These are phyloP conservation scores for Lerema accius DNA, from an alignment of 1,140 invertebrate genomes.

Conservation along the genomic window DNA sequence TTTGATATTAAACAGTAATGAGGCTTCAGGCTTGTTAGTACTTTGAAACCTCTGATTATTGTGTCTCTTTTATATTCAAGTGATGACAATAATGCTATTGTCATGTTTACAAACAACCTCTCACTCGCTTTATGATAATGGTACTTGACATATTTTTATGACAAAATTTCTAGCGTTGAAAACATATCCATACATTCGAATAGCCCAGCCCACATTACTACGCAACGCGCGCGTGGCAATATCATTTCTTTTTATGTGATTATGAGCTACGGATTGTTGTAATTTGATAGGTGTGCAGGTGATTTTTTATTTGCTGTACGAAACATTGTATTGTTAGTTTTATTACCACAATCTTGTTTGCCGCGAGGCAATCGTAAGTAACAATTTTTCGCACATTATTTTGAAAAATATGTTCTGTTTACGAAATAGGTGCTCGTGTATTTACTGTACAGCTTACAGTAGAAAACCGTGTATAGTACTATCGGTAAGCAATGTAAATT, in stretches of 20 bases:
- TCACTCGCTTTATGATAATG: constrained; percentile 21
- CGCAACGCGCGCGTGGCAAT: constrained; percentile 40
- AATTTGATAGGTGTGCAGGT: constrained; percentile 34
- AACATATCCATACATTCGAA: constrained; percentile 34
- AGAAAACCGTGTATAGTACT: no score
- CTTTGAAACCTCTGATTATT: constrained; percentile 5
- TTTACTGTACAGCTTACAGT: no score
- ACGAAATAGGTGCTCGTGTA: no score
- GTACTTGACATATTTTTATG: constrained; percentile 7
- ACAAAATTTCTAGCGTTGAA: constrained; percentile 1
- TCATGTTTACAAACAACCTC: constrained; percentile 10
- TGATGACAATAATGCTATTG: constrained; percentile 10
- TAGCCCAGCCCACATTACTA: constrained; percentile 35
- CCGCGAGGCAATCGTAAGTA: no score
- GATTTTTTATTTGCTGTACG: neutral
- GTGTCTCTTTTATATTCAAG: constrained; percentile 8
- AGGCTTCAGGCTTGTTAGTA: neutral
- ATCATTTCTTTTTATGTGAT: constrained; percentile 48
- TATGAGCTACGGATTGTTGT: constrained; percentile 40
- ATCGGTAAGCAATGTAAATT: no score
- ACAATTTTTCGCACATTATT: no score
- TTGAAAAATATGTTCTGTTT: no score
- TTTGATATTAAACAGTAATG: neutral
- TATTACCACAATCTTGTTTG: neutral
- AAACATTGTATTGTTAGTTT: neutral